phyloP scores from a whole-genome alignment of 2,113 vertebrate genomes.

The Grus americana region DNA sequence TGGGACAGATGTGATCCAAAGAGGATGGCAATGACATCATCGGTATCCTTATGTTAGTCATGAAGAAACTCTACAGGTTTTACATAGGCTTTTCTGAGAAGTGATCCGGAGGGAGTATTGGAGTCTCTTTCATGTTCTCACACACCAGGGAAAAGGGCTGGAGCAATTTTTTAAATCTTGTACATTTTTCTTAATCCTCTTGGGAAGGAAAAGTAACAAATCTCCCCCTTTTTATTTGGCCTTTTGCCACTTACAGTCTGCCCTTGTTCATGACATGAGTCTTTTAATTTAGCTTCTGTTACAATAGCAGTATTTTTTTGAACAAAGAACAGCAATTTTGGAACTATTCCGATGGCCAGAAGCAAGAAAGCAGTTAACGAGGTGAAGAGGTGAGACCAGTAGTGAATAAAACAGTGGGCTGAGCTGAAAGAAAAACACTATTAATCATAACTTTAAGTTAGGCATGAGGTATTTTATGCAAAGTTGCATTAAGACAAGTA shows the following conservation, averaged over 20 bases:
- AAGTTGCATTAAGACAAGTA: background rate
- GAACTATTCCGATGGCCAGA: background rate
- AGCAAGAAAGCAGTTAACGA: slow-evolving; percentile 33
- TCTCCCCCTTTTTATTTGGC: slow-evolving; percentile 20
- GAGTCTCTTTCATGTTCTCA: background rate
- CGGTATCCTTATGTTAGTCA: background rate
- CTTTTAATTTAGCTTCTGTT: slow-evolving; percentile 42
- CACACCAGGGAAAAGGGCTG: background rate
- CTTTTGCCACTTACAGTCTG: background rate
- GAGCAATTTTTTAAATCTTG: background rate
- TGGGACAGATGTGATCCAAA: background rate
- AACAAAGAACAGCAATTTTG: slow-evolving; percentile 22
- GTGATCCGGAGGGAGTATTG: background rate
- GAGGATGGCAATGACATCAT: background rate
- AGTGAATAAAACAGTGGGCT: background rate
- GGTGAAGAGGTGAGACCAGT: slow-evolving; percentile 17
- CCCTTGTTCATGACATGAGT: background rate
- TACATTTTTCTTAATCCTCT: background rate
- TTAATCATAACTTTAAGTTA: slow-evolving; percentile 1
- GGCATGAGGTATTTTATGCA: background rate
- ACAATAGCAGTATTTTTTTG: slow-evolving; percentile 25
- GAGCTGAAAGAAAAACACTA: background rate
- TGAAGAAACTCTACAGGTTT: background rate
- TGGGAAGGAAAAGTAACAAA: slow-evolving; percentile 21
- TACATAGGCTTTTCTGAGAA: background rate